A percentile compares a stretch with the other conserved stretches of the same genome.
phyloP scores from a whole-genome alignment of 2,888 invertebrate species.

The Ochlodes sylvanus region DNA sequence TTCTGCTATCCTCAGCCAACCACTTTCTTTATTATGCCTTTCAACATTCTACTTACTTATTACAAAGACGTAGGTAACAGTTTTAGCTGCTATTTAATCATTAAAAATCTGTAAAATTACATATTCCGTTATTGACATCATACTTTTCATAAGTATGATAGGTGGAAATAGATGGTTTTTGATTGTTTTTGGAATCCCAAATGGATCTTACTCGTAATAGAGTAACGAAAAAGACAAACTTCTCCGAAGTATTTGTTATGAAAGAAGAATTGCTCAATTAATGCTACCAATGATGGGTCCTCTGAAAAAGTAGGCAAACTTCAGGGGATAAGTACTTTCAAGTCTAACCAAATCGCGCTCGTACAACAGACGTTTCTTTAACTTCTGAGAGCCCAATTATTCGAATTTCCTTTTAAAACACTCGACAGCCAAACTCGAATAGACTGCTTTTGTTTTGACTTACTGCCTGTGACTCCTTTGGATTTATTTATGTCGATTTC shows the following conservation, averaged over 20 bases:
- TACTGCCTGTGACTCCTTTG: slow-evolving; percentile 15
- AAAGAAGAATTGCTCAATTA: slow-evolving; percentile 30
- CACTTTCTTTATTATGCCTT: too few relatives aligned
- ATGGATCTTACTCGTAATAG: background rate
- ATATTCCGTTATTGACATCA: too few relatives aligned
- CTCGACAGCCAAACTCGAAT: slow-evolving; percentile 29
- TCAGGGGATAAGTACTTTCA: slow-evolving; percentile 30
- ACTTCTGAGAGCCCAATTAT: slow-evolving; percentile 37
- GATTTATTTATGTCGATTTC: background rate
- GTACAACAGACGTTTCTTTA: slow-evolving; percentile 36
- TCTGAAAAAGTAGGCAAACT: slow-evolving; percentile 28
- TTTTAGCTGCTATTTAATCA: too few relatives aligned
- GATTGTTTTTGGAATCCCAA: background rate
- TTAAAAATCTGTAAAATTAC: too few relatives aligned
- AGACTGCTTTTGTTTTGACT: slow-evolving; percentile 26
- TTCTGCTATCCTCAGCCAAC: too few relatives aligned
- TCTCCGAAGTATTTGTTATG: slow-evolving; percentile 23
- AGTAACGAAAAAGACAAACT: slow-evolving; percentile 7
- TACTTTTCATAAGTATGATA: too few relatives aligned
- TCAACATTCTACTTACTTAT: too few relatives aligned
- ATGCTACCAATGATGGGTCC: slow-evolving; percentile 27
- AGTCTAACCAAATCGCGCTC: slow-evolving; percentile 30
- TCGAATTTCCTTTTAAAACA: slow-evolving; percentile 32
- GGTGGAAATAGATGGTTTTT: too few relatives aligned
- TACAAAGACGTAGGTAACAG: too few relatives aligned